Conservation (phyloP, 2,888 invertebrate genomes). For the Campaea margaritaria region DNA sequence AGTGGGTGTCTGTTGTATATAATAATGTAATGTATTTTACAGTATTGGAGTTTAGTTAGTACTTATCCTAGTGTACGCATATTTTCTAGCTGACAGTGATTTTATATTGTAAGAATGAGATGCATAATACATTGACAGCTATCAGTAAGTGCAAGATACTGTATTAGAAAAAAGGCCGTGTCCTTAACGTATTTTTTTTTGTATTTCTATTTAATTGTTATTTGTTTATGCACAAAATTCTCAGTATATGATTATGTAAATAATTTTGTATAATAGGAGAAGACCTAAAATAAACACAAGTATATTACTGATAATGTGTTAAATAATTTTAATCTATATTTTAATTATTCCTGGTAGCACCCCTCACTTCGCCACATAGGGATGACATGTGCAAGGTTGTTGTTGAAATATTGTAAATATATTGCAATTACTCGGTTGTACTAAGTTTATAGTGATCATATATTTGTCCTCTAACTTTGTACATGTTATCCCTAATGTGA, state of each 20-base stretch:
- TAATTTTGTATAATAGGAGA: slow-evolving; percentile 86
- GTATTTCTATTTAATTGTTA: slow-evolving; percentile 86
- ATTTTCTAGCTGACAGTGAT: slow-evolving; percentile 84
- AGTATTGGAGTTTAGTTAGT: slow-evolving; percentile 84
- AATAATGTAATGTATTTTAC: slow-evolving; percentile 83
- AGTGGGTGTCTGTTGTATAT: slow-evolving; percentile 84
- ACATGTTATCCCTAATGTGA: slow-evolving; percentile 79
- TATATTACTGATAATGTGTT: slow-evolving; percentile 85
- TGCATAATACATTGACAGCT: slow-evolving; percentile 84
- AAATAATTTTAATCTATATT: slow-evolving; percentile 81
- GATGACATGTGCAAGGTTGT: slow-evolving; percentile 79
- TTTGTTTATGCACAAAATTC: slow-evolving; percentile 86
- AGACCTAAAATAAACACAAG: slow-evolving; percentile 85
- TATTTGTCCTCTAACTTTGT: slow-evolving; percentile 50
- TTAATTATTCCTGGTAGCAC: slow-evolving; percentile 86
- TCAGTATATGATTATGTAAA: slow-evolving; percentile 86
- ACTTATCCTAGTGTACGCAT: slow-evolving; percentile 83
- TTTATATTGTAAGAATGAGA: slow-evolving; percentile 82
- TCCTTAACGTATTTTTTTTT: slow-evolving; percentile 80
- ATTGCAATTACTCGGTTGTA: slow-evolving; percentile 22
- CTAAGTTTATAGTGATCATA: slow-evolving; percentile 9
- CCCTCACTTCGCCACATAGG: slow-evolving; percentile 84
- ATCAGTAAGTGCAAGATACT: slow-evolving; percentile 78
- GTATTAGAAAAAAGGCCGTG: slow-evolving; percentile 76
- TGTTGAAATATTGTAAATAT: slow-evolving; percentile 29